Evolutionary conservation across 2,797 vertebrate genomes (phyloP).

Genomic region (Neoniphon sammara): DNA sequence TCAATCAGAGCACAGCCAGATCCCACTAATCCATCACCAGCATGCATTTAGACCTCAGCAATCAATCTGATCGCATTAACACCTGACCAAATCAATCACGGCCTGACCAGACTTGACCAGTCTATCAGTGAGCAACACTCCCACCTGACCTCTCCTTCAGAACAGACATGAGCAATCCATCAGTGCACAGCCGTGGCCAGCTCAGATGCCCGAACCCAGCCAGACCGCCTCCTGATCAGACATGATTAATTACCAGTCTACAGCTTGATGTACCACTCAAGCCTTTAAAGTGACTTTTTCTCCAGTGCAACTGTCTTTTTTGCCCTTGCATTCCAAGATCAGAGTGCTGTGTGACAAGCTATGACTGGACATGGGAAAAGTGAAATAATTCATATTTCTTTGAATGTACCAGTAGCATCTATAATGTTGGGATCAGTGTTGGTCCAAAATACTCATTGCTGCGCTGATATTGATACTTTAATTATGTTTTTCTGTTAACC

Average conservation of each 20-base stretch:
- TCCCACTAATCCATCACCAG: constrained; percentile 38
- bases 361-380: background rate
- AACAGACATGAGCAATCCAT: constrained; percentile 53
- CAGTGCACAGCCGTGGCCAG: constrained; percentile 54
- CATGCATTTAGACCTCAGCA: constrained; percentile 21
- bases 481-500: no score
- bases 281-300: constrained; percentile 21
- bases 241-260: constrained; percentile 36
- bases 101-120: constrained; percentile 35
- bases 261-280: constrained; percentile 8
- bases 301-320: constrained; percentile 6
- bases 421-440: background rate
- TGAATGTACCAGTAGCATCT: background rate
- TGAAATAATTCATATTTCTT: background rate
- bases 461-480: no score
- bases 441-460: background rate
- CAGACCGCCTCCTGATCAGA: constrained; percentile 38
- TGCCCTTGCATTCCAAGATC: background rate
- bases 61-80: constrained; percentile 47
- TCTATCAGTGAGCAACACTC: constrained; percentile 36
- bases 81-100: constrained; percentile 61
- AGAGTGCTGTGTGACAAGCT: background rate
- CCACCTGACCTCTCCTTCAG: constrained; percentile 47
- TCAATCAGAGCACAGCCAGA: constrained; percentile 17
- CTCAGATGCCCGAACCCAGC: constrained; percentile 32